phyloP scores from a whole-genome alignment of 2,797 vertebrate genomes.

The Crotalus adamanteus region DNA sequence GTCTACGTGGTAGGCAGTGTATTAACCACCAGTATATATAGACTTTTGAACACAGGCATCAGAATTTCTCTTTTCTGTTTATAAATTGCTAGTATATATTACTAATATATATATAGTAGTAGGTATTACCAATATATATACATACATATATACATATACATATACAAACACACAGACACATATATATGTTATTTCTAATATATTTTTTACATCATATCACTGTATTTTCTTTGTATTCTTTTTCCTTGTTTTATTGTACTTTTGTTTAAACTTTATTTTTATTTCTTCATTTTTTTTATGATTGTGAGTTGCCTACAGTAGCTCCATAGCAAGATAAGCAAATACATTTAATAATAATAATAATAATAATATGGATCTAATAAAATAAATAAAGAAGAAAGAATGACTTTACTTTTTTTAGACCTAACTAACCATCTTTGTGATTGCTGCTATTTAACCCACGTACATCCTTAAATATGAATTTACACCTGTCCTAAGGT shows the following conservation, averaged over 20 bases:
- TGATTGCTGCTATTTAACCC: not conserved
- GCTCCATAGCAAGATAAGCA: not conserved
- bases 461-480: not conserved
- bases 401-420: not conserved
- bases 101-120: too few species aligned
- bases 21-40: too few species aligned
- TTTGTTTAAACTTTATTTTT: not conserved
- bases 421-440: not conserved
- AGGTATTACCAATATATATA: too few species aligned
- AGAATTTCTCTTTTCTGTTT: too few species aligned
- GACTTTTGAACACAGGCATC: too few species aligned
- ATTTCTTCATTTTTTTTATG: not conserved
- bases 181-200: not conserved
- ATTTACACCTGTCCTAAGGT: not conserved
- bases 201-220: not conserved
- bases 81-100: too few species aligned
- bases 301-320: not conserved
- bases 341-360: not conserved
- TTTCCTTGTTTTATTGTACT: not conserved
- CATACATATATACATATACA: too few species aligned
- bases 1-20: too few species aligned
- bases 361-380: not conserved
- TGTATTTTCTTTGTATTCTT: not conserved
- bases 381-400: not conserved
- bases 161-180: too few species aligned